Conservation (phyloP, 2,888 invertebrate genomes). For the Taenaris catops region DNA sequence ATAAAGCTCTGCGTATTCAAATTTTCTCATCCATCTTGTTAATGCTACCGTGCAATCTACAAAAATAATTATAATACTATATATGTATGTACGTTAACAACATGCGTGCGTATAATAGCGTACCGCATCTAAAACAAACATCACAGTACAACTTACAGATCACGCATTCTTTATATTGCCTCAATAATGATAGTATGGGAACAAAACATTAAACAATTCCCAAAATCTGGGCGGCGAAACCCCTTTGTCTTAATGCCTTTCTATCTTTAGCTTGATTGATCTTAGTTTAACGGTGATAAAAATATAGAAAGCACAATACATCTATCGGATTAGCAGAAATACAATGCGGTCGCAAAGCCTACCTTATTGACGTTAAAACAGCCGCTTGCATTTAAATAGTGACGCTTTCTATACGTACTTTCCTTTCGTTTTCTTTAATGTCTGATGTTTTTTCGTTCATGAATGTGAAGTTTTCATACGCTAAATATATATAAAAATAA, state of each 20-base stretch:
- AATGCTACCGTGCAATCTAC: too few relatives aligned
- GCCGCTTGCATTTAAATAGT: not conserved
- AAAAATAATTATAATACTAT: too few relatives aligned
- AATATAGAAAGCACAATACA: slow-evolving; percentile 2
- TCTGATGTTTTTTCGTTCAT: too few relatives aligned
- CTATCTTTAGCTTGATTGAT: slow-evolving; percentile 7
- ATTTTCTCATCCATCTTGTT: too few relatives aligned
- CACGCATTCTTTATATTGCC: slow-evolving; percentile 4
- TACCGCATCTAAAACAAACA: not conserved
- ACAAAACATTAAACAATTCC: slow-evolving; percentile 63
- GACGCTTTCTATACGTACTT: slow-evolving; percentile 5
- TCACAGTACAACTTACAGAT: not conserved
- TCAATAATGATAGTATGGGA: slow-evolving; percentile 47
- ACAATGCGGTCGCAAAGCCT: slow-evolving; percentile 4
- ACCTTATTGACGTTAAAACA: slow-evolving; percentile 1
- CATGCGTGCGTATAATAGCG: not conserved
- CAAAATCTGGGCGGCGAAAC: slow-evolving; percentile 43
- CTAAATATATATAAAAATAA: too few relatives aligned
- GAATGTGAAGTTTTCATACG: too few relatives aligned
- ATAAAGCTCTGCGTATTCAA: too few relatives aligned
- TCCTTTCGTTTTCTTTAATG: too few relatives aligned
- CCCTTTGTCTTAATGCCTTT: slow-evolving; percentile 17
- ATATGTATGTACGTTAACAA: too few relatives aligned
- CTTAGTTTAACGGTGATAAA: slow-evolving; percentile 2
- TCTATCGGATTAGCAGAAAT: slow-evolving; percentile 6